Evolutionary conservation across 2,888 invertebrate species (phyloP).

Genomic region (Nomada ferruginata): DNA sequence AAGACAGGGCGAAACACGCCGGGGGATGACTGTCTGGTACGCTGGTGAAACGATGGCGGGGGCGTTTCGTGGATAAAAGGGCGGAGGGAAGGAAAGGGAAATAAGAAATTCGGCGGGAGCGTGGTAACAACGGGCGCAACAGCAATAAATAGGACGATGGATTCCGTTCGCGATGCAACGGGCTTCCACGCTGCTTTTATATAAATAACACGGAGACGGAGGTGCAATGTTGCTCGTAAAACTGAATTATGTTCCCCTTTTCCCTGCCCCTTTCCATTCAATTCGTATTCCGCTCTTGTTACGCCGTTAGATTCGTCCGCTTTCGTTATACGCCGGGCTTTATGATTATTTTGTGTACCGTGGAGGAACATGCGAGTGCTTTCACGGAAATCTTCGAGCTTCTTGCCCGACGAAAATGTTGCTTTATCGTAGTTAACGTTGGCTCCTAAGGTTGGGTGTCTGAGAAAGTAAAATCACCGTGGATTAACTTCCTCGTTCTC

Average conservation of each 20-base stretch:
- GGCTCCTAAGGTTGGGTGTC: too few relatives aligned
- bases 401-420: too few relatives aligned
- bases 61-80: conserved; percentile 56
- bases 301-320: neutral
- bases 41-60: conserved; percentile 46
- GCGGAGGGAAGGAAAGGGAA: neutral
- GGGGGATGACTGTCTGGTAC: neutral
- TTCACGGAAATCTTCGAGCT: too few relatives aligned
- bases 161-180: conserved; percentile 63
- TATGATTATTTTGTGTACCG: neutral
- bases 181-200: conserved; percentile 61
- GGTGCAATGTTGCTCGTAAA: conserved; percentile 68
- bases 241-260: conserved; percentile 69
- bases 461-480: too few relatives aligned
- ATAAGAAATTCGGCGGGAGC: conserved; percentile 36
- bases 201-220: conserved; percentile 69
- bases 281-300: neutral
- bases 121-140: conserved; percentile 45
- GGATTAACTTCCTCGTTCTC: too few relatives aligned
- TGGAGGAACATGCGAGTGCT: neutral
- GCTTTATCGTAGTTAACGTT: too few relatives aligned
- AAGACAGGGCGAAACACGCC: conserved; percentile 36
- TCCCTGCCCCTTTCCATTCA: neutral
- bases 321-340: neutral
- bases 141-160: conserved; percentile 72